Base-by-base conservation (phyloP, 2,888 invertebrate genomes). In the Hartigia nigra region DNA sequence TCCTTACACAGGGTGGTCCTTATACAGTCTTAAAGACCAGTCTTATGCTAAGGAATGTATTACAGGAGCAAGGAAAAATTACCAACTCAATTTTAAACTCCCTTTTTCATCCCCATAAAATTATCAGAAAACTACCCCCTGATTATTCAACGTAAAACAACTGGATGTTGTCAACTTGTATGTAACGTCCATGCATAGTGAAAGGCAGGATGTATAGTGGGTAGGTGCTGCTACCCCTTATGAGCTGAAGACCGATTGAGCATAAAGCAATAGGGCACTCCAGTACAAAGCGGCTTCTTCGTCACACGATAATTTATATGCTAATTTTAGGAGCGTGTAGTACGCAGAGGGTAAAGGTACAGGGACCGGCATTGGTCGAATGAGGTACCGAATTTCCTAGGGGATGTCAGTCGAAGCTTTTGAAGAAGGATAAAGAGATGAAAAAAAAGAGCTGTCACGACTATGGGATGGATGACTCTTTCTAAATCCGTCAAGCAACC, bases 291-390 rank as follows among this genome's bases (percentile, higher is more conserved):
- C 84, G 84, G 85, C 86, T 89, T 88, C 86, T 88, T 87, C 89
- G 89, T 89, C 89, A 88, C 87, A 87, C 86, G 89, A 89, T 89
- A 89, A 89, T 89, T 89, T 89, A 89, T 89, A 89, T 89, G 89
- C 89, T 89, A 89, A 89, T 89, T 86, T 86, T 84, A 84, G 88
- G 88, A 86, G 87, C 87, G 89, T 89, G 89, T 55, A 55, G 23
- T 55, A 55, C 55, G 55, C 23, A 14, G 55, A 55, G 23, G 55
- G 55, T 23, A 55, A 23, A 55, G 55, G 55, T 23, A 9, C 23
- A 23, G 55, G 23, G 55, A 9, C 23, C 5, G 14, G 14, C 9
- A 23, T 23, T 55, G 55, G 9, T 55, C 9, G 55, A 4, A 34
- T 34, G 34, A 34, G 34, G 23, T 55, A 55, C 55, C 55, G 55